phyloP scores from a whole-genome alignment of 2,113 vertebrate genomes.

The Rhinolophus ferrumequinum region DNA sequence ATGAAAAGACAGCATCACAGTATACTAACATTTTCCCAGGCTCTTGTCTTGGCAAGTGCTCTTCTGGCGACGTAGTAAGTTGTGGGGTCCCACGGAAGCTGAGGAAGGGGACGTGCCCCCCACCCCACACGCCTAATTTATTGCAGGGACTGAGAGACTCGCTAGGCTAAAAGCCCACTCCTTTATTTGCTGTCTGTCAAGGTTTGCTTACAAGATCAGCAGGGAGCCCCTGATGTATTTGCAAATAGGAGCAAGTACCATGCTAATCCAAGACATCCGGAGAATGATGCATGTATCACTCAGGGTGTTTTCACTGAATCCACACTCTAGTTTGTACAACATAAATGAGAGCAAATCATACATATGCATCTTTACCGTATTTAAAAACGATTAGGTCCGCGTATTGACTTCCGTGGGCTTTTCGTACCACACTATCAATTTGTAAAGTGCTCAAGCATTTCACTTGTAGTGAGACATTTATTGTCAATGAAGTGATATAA shows the following conservation, averaged over 20 bases:
- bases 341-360: not conserved
- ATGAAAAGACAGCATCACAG: not conserved
- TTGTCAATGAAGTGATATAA: constrained; percentile 66
- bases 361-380: not conserved
- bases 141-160: not conserved
- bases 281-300: not conserved
- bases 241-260: not conserved
- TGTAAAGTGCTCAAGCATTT: constrained; percentile 17
- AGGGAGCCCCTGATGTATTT: not conserved
- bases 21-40: not conserved
- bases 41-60: not conserved
- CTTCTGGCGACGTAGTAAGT: not conserved
- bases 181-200: not conserved
- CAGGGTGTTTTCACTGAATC: not conserved
- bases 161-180: not conserved
- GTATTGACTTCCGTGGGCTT: not conserved
- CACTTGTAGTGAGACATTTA: constrained; percentile 58
- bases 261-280: not conserved
- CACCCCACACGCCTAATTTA: not conserved
- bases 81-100: not conserved
- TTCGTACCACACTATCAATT: not conserved
- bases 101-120: not conserved
- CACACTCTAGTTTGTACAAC: not conserved
- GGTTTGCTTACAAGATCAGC: not conserved
- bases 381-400: constrained; percentile 7